Conservation (phyloP, 2,797 vertebrate species). For the Cottoperca gobio region DNA sequence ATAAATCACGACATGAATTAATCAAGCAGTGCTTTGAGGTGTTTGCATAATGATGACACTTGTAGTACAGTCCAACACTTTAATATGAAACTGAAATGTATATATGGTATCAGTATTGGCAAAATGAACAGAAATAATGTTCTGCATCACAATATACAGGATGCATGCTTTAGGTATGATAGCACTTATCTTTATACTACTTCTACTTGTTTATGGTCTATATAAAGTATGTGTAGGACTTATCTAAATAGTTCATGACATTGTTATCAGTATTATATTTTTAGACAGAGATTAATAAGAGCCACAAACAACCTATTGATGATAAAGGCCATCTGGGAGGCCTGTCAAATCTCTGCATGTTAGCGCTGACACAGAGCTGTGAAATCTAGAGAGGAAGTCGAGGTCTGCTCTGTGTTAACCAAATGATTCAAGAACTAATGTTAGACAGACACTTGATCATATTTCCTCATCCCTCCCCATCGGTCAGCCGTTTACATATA, state of each 20-base stretch:
- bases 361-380: constrained; percentile 69
- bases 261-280: constrained; percentile 55
- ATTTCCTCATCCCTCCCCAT: constrained; percentile 31
- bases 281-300: constrained; percentile 67
- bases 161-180: neutral
- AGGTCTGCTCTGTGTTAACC: constrained; percentile 67
- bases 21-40: neutral
- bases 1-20: constrained; percentile 5
- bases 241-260: constrained; percentile 43
- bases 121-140: constrained; percentile 3
- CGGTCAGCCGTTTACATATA: constrained; percentile 28
- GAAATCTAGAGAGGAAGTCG: constrained; percentile 70
- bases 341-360: constrained; percentile 71
- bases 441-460: constrained; percentile 43
- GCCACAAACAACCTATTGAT: constrained; percentile 69
- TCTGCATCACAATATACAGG: constrained; percentile 15
- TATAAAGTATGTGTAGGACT: neutral
- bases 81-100: neutral
- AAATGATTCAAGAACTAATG: constrained; percentile 59
- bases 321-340: constrained; percentile 72
- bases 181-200: no score
- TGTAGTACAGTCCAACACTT: neutral
- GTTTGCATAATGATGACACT: neutral
- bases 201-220: no score
- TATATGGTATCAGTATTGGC: neutral